Percentiles rank a stretch among this genome's conserved stretches.
Conservation (phyloP, 2,888 invertebrate species). For the Andricus curvator region DNA sequence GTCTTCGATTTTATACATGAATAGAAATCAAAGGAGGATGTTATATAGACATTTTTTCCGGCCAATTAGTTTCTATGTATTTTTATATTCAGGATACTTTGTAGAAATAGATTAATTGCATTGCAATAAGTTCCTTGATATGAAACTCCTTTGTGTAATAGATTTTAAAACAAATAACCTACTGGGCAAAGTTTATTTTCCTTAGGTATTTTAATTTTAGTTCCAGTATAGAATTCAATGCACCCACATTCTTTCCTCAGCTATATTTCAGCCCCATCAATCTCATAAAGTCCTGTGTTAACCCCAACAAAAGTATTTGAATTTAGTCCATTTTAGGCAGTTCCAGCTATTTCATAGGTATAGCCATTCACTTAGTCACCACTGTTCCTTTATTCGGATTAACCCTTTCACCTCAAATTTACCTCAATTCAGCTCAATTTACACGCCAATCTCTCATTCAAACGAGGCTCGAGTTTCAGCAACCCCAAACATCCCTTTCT, state of each 20-base stretch:
- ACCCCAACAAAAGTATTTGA: conserved; percentile 9
- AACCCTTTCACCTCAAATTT: conserved; percentile 39
- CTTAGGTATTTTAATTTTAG: background rate
- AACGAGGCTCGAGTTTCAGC: background rate
- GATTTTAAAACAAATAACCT: too few relatives aligned
- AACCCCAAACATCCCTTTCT: conserved; percentile 17
- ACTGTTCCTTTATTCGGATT: conserved; percentile 18
- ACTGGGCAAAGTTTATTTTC: background rate
- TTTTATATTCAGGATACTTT: background rate
- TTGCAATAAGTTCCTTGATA: background rate
- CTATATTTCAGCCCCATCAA: background rate
- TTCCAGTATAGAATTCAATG: background rate
- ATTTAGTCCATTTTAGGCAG: conserved; percentile 13
- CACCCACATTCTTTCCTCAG: background rate
- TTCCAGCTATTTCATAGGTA: conserved; percentile 9
- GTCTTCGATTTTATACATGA: conserved; percentile 15
- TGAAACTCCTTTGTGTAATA: too few relatives aligned
- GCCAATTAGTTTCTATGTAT: conserved; percentile 7
- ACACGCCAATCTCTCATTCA: conserved; percentile 33
- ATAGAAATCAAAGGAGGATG: background rate
- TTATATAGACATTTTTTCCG: background rate
- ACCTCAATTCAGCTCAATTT: conserved; percentile 33
- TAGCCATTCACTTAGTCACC: background rate
- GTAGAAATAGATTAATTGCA: background rate
- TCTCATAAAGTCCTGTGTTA: conserved; percentile 15